Base-by-base conservation (phyloP, 1,140 invertebrate species). In the Drosophila ambigua region DNA sequence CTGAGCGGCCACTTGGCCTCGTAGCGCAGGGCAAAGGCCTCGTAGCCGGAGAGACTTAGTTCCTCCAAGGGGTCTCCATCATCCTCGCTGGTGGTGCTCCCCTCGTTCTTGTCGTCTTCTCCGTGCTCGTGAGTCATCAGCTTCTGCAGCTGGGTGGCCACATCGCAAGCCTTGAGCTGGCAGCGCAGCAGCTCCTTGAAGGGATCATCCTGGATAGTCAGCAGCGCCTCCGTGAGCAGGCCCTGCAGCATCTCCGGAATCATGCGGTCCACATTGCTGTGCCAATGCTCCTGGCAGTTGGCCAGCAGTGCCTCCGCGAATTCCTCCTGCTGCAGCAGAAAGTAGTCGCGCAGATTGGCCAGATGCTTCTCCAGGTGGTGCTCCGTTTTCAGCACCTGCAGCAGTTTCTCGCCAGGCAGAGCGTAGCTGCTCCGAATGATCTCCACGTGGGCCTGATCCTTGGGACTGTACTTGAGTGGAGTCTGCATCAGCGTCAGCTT, bases 1-100 rank as follows among this genome's bases (percentile, higher is more conserved):
- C 72, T 88, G 2, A 83, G 13, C 4, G 83, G 83, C 83, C 83
- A 88, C 5, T 83, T 67, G 24, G 65, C 24, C 5, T 69, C 51
- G 24, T 88, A 88, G 7, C 50, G 48, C 41, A 88, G 23, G 1
- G 72, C 39, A 0, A 88, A 35, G 0, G 68, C 52, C 50, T 88
- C 83, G 15, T 67, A 88, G 23, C 76, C 83, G 20, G n/a, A 52
- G 0, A 83, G 44, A 2, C 41, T 16, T 0, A 77, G 26, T 2
- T 20, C 35, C 6, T 48, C 79, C 6, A 31, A 16, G 7, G 39
- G 35, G 0, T 54, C 43, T 13, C 43, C 44, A 15, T 75, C 44
- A 15, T 75, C 35, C 5, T 5, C 46, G 3, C 4, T 53, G 7
- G 0, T 16, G 26, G 6, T 26, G 3, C 11, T 39, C 2, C 6